Base-by-base conservation (phyloP, 1,140 invertebrate genomes). In the Trichonephila clavipes region DNA sequence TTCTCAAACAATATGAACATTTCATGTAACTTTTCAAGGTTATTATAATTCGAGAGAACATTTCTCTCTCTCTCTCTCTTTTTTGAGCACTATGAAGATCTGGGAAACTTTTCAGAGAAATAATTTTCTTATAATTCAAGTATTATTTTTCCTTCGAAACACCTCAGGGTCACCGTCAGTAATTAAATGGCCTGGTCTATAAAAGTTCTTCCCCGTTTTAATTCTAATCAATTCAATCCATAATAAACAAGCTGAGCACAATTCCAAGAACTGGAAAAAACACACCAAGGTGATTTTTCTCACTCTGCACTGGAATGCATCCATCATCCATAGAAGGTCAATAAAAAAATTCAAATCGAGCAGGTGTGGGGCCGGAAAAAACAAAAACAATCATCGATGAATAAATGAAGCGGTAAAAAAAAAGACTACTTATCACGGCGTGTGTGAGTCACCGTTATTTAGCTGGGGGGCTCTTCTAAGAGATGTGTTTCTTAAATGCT, bases 381-480 rank as follows among this genome's bases (percentile, higher is more conserved):
- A 14, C 69, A 34, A 34, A 77, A 77, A 77, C 28, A 19, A 34
- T 40, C 34, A 77, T 77, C 72, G 18, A 77, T 34, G 18, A 77
- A 77, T 77, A 34, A 77, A 77, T 28, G 69, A 77, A 77, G 28
- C 12, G 34, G 34, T 34, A 28, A 19, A 28, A 19, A 40, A 77
- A 77, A 64, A 64, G 62, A 19, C 16, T 40, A 12, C 72, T 77
- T 77, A 19, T 77, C 72, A 5, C 7, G 5, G 51, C 72, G n/a
- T n/a, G n/a, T n/a, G 16, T 77, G 72, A 77, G 28, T 77, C 72
- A 77, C 72, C 72, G 72, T 77, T 77, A 77, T 77, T 40, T 77
- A 77, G 72, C 72, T 34, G 72, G 34, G 51, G 28, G 72, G n/a
- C 24, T 72, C 72, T 34, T 5, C 34, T 72, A n/a, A 18, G 34